Evolutionary conservation across 2,797 vertebrate species (phyloP).

Genomic region (Choloepus didactylus): DNA sequence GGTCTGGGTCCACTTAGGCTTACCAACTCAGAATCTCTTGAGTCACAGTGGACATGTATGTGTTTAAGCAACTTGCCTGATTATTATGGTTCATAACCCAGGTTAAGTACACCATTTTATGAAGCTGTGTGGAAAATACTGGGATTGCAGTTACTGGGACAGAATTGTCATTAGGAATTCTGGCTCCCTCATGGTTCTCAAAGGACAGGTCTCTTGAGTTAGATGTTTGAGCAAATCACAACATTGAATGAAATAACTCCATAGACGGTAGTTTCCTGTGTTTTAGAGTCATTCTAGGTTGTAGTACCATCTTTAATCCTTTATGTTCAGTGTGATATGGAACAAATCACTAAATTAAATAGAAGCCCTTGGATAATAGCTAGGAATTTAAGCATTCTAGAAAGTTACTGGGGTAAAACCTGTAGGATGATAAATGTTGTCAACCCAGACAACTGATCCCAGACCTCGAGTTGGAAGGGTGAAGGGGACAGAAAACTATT

Average conservation of each 20-base stretch:
- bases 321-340: neutral
- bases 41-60: neutral
- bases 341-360: too few relatives aligned
- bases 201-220: constrained; percentile 6
- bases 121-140: neutral
- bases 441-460: neutral
- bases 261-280: neutral
- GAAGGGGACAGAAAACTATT: too few relatives aligned
- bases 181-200: constrained; percentile 10
- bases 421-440: neutral
- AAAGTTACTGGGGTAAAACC: neutral
- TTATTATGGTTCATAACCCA: neutral
- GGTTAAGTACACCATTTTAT: neutral
- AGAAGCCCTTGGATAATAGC: too few relatives aligned
- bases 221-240: neutral
- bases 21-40: neutral
- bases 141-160: neutral
- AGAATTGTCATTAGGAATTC: neutral
- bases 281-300: neutral
- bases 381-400: neutral
- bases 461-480: neutral
- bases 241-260: neutral
- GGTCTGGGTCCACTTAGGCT: neutral
- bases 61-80: neutral
- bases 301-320: neutral